Base-by-base conservation (phyloP, 2,888 invertebrate genomes). In the Gari tellinella region DNA sequence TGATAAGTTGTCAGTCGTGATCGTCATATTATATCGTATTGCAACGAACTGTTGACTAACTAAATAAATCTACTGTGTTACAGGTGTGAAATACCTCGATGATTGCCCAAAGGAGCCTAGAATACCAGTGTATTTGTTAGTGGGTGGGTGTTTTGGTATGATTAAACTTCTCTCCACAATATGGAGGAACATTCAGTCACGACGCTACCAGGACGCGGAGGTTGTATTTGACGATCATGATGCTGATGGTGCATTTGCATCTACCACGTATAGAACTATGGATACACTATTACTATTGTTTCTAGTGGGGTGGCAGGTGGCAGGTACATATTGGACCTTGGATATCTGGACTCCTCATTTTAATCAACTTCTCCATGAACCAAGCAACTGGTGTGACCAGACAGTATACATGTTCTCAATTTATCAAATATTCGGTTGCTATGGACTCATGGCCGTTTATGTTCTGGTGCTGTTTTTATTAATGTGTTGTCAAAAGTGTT, bases 121-220 rank as follows among this genome's bases (percentile, higher is more conserved):
- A 63, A 95, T 96, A 74, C 96, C 96, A 0, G 94, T 96, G 17
- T 96, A 96, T 92, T 95, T 96, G 94, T 94, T 96, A 69, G 95
- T 96, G 15, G 96, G 96, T 0, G 96, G 96, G 0, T 94, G 95
- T 19, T 94, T 95, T 15, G 96, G 96, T 0, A 93, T 95, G 31
- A 93, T 95, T 0, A 95, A 95, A 74, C 75, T 91, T 8, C 68
- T 85, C 12, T 83, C 88, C 12, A 94, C 96, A 90, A 93, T 94
- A 60, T 95, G 95, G 94, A 93, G 94, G 10, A 95, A 95, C 91
- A 93, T 95, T 1, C 94, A 94, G 63, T 94, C 94, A 45, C 92
- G 95, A 2, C 94, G 93, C 31, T 92, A 92, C 84, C 93, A 93
- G 70, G 88, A 83, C 52, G 75, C 87, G 26, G 90, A 90, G 51